Conservation (phyloP, 2,888 invertebrate species). For the Nemotelus nigrinus region DNA sequence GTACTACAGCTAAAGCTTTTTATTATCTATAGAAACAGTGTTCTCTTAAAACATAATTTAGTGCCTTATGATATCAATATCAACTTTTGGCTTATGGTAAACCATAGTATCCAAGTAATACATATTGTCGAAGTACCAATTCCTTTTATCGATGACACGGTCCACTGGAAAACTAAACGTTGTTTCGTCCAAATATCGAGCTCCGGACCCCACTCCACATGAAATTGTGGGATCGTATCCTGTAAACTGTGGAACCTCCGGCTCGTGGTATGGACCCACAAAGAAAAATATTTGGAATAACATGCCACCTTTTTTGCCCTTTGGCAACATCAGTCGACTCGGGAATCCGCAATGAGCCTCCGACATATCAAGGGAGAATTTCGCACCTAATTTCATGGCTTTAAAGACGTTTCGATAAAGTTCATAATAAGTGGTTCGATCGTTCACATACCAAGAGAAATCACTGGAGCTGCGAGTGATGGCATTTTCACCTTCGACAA, state of each 20-base stretch:
- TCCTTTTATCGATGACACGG: constrained; percentile 69
- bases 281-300: constrained; percentile 71
- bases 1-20: no score
- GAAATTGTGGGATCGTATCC: constrained; percentile 67
- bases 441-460: constrained; percentile 72
- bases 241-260: constrained; percentile 60
- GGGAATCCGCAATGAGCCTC: constrained; percentile 71
- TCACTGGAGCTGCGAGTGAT: constrained; percentile 67
- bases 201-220: constrained; percentile 68
- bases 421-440: constrained; percentile 67
- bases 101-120: constrained; percentile 73
- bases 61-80: constrained; percentile 48
- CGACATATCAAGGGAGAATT: constrained; percentile 65
- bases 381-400: constrained; percentile 64
- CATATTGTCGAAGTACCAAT: constrained; percentile 75
- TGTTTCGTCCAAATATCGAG: constrained; percentile 70
- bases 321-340: constrained; percentile 73
- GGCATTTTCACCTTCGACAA: constrained; percentile 68
- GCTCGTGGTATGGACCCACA: constrained; percentile 67
- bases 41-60: no score
- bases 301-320: constrained; percentile 72
- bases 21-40: no score
- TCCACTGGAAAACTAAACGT: constrained; percentile 81
- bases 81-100: constrained; percentile 69
- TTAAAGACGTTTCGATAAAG: constrained; percentile 66